Percentiles rank a stretch among this genome's conserved stretches.
Conservation (phyloP, 1,140 invertebrate species). For the Neodiprion lecontei region DNA sequence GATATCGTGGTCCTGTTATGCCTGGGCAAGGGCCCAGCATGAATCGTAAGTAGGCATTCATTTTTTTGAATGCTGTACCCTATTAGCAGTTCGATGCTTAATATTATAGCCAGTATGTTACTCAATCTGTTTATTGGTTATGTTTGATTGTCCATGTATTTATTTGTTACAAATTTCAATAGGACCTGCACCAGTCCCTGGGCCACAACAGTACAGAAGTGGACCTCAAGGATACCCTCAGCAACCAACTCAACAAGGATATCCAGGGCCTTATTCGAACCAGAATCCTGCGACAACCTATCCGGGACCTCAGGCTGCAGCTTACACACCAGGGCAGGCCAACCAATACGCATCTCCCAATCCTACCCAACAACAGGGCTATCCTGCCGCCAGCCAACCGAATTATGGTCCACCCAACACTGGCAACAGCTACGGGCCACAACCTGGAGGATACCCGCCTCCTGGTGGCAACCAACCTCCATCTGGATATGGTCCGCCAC, state of each 20-base stretch:
- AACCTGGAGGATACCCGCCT: slow-evolving; percentile 54
- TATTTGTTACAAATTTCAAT: not conserved
- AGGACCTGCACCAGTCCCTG: slow-evolving; percentile 52
- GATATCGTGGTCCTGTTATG: slow-evolving; percentile 58
- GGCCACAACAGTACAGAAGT: slow-evolving; percentile 59
- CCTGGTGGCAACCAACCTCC: slow-evolving; percentile 51
- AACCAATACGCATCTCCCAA: slow-evolving; percentile 57
- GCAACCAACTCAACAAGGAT: slow-evolving; percentile 63
- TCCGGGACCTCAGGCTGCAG: slow-evolving; percentile 55
- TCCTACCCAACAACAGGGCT: slow-evolving; percentile 52
- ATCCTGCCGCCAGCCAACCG: slow-evolving; percentile 47
- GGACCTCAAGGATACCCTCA: slow-evolving; percentile 66
- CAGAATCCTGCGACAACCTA: slow-evolving; percentile 58
- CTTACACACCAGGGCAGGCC: slow-evolving; percentile 52
- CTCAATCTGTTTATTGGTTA: too few species aligned
- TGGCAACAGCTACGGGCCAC: slow-evolving; percentile 57
- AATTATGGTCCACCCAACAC: slow-evolving; percentile 57
- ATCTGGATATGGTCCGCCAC: slow-evolving; percentile 56
- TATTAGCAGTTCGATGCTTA: too few species aligned
- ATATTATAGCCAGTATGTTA: too few species aligned
- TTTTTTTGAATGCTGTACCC: not conserved
- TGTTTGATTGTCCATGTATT: too few species aligned
- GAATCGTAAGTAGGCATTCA: slow-evolving; percentile 45
- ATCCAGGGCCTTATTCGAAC: slow-evolving; percentile 60
- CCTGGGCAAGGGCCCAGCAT: slow-evolving; percentile 54